Evolutionary conservation across 1,140 invertebrate genomes (phyloP).

Genomic region (Vollenhovia emeryi): DNA sequence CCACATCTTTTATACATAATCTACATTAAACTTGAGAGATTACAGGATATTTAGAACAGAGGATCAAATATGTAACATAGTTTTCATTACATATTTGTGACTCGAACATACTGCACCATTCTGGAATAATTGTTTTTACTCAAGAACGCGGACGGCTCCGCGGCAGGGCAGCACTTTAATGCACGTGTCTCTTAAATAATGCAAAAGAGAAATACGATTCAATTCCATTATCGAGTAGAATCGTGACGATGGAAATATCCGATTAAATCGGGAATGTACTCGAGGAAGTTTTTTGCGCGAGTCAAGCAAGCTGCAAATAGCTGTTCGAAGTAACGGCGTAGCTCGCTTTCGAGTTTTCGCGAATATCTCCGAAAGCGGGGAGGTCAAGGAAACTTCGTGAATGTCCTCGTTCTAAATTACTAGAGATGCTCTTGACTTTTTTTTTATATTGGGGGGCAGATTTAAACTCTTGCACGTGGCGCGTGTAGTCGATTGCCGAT

Average conservation of each 20-base stretch:
- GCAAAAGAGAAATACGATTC: conserved; percentile 26
- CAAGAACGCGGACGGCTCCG: background rate
- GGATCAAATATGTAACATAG: conserved; percentile 14
- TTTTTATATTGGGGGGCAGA: background rate
- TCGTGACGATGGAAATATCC: conserved; percentile 50
- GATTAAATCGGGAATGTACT: conserved; percentile 49
- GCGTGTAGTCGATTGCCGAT: conserved; percentile 29
- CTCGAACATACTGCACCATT: background rate
- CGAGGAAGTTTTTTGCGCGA: conserved; percentile 44
- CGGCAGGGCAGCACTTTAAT: background rate
- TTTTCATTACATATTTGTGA: background rate
- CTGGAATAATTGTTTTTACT: conserved; percentile 16
- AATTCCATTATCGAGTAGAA: conserved; percentile 37
- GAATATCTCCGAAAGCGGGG: conserved; percentile 23
- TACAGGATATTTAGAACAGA: background rate
- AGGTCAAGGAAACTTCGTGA: conserved; percentile 26
- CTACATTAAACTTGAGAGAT: background rate
- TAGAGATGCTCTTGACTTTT: background rate
- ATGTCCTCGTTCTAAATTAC: conserved; percentile 47
- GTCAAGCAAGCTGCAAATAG: conserved; percentile 46
- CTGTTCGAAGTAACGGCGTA: background rate
- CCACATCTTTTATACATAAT: background rate
- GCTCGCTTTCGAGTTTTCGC: conserved; percentile 26
- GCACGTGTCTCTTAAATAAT: conserved; percentile 46
- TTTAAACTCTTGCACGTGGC: background rate